Evolutionary conservation across 2,888 invertebrate genomes (phyloP).

Genomic region (Vanessa cardui): DNA sequence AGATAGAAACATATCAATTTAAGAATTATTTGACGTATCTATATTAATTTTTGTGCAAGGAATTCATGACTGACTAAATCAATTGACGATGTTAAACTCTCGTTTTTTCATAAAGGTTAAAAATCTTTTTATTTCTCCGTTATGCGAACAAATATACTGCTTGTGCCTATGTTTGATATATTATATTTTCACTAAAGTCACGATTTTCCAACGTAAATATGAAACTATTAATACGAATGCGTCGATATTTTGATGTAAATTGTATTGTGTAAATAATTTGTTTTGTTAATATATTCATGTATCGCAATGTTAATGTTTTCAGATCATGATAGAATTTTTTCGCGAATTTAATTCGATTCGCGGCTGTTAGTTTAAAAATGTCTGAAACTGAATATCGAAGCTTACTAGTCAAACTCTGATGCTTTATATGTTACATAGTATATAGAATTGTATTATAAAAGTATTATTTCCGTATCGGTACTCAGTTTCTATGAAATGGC

Average conservation of each 20-base stretch:
- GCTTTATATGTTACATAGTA: constrained; percentile 37
- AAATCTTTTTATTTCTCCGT: constrained; percentile 26
- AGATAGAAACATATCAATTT: constrained; percentile 63
- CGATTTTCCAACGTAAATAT: constrained; percentile 8
- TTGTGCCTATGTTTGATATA: constrained; percentile 7
- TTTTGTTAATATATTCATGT: constrained; percentile 78
- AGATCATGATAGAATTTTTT: constrained; percentile 57
- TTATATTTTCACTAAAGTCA: constrained; percentile 15
- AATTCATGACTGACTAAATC: background rate
- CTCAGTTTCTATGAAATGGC: constrained; percentile 15
- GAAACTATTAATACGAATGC: constrained; percentile 31
- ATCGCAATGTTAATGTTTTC: constrained; percentile 76
- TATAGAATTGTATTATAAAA: constrained; percentile 27
- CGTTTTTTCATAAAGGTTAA: background rate
- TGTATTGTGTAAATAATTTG: constrained; percentile 69
- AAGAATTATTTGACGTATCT: constrained; percentile 66
- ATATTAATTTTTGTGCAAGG: constrained; percentile 39
- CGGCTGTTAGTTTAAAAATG: constrained; percentile 31
- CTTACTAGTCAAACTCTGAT: constrained; percentile 35
- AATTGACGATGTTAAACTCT: background rate
- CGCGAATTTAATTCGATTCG: constrained; percentile 34
- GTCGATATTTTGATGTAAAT: constrained; percentile 73
- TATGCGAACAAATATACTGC: background rate
- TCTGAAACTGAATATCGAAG: constrained; percentile 37
- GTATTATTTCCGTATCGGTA: constrained; percentile 27